Conservation (phyloP, 2,797 vertebrate genomes). For the Eupleurogrammus muticus region DNA sequence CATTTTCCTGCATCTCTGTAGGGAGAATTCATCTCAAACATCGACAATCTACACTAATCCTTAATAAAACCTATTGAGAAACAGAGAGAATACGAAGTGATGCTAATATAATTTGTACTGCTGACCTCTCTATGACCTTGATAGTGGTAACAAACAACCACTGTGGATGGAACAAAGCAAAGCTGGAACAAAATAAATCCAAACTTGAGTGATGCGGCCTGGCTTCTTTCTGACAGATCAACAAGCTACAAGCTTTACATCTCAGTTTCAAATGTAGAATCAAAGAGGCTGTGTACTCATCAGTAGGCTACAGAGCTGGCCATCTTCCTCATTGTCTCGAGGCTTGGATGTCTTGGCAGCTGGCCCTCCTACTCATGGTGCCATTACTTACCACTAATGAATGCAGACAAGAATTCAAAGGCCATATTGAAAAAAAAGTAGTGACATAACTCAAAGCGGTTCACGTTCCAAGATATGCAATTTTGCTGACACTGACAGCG, state of each 20-base stretch:
- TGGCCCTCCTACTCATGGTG: conserved; percentile 53
- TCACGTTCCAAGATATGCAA: conserved; percentile 35
- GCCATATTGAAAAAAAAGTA: conserved; percentile 57
- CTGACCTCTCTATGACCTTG: conserved; percentile 52
- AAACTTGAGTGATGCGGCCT: conserved; percentile 59
- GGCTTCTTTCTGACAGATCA: conserved; percentile 62
- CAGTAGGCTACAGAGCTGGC: conserved; percentile 61
- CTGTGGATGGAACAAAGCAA: conserved; percentile 50
- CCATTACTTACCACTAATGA: conserved; percentile 67
- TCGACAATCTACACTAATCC: conserved; percentile 43
- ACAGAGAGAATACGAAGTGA: conserved; percentile 16
- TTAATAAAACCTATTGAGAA: conserved; percentile 24
- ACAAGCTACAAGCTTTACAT: conserved; percentile 60
- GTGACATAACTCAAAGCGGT: conserved; percentile 46
- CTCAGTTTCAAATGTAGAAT: conserved; percentile 71
- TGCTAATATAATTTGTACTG: conserved; percentile 39
- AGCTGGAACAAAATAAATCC: conserved; percentile 55
- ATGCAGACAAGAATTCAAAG: conserved; percentile 68
- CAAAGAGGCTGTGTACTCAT: conserved; percentile 71
- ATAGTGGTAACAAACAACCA: conserved; percentile 47
- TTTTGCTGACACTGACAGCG: conserved; percentile 30
- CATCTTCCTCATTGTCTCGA: conserved; percentile 60
- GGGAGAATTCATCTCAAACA: conserved; percentile 47
- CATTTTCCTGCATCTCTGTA: conserved; percentile 34
- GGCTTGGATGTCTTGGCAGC: conserved; percentile 70